Conservation (phyloP, 37 sponge, comb jelly and placozoan genomes). For the Cliona cf. orientalis region DNA sequence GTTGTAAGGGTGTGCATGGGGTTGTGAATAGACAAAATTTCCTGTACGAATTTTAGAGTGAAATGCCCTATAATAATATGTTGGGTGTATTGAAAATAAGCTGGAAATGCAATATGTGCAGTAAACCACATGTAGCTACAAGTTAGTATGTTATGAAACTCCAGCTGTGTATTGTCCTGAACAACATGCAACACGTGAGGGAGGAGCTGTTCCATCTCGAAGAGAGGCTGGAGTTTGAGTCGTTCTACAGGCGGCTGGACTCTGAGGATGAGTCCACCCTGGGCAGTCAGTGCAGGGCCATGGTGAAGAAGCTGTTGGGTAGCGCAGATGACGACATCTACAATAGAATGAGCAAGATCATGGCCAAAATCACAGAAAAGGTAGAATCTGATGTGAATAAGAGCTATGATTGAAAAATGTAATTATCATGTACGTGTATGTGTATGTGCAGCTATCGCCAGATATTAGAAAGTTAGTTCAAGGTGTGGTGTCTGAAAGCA, state of each 20-base stretch:
- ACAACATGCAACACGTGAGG: constrained; percentile 40
- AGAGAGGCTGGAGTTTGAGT: constrained; percentile 14
- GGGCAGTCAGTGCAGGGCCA: not conserved
- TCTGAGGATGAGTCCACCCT: not conserved
- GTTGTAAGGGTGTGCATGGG: not conserved
- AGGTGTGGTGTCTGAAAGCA: no score
- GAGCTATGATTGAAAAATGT: no score
- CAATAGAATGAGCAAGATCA: constrained; percentile 5
- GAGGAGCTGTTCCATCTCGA: not conserved
- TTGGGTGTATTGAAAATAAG: not conserved
- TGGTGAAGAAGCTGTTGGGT: not conserved
- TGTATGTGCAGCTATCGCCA: not conserved
- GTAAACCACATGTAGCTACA: no score
- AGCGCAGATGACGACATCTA: constrained; percentile 32
- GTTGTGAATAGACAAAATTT: not conserved
- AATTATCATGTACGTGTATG: not conserved
- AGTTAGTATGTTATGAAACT: no score
- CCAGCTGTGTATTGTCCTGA: constrained; percentile 39
- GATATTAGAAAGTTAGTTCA: no score
- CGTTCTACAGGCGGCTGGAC: constrained; percentile 11
- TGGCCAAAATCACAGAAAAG: constrained; percentile 2
- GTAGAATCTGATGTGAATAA: not conserved
- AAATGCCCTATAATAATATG: not conserved
- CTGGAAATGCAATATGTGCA: no score
- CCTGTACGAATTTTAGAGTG: not conserved